A percentile compares a stretch with the other conserved stretches of the same genome.
Conservation (phyloP, 1,140 invertebrate species). For the Mya arenaria region DNA sequence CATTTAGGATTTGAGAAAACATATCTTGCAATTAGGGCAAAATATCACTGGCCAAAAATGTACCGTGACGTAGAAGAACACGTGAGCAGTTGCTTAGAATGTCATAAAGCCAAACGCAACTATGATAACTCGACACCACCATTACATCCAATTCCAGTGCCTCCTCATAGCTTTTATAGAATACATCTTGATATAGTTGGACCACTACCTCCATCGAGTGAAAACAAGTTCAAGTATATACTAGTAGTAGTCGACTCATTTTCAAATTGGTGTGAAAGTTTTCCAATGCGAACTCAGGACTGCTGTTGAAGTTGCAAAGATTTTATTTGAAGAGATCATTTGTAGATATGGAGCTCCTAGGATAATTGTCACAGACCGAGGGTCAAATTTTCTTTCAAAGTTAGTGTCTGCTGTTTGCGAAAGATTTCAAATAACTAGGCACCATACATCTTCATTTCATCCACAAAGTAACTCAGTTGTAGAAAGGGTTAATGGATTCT, state of each 20-base stretch:
- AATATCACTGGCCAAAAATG: conserved; percentile 60
- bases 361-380: conserved; percentile 56
- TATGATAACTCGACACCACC: conserved; percentile 21
- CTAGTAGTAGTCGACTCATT: conserved; percentile 59
- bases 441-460: too few species aligned
- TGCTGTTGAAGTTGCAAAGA: conserved; percentile 53
- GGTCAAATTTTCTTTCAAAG: conserved; percentile 59
- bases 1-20: conserved; percentile 53
- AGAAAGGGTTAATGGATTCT: too few species aligned
- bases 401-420: conserved; percentile 56
- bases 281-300: conserved; percentile 48
- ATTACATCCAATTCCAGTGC: conserved; percentile 41
- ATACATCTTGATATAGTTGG: conserved; percentile 65
- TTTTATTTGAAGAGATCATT: conserved; percentile 60
- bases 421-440: too few species aligned
- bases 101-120: conserved; percentile 35
- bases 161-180: conserved; percentile 52
- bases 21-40: conserved; percentile 26
- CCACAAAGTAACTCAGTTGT: too few species aligned
- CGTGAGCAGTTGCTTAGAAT: conserved; percentile 36
- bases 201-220: conserved; percentile 43
- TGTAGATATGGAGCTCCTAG: conserved; percentile 55
- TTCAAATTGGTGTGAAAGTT: conserved; percentile 58
- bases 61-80: conserved; percentile 52
- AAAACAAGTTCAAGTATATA: conserved; percentile 59